These are phyloP conservation scores for Operophtera brumata DNA, from an alignment of 2,888 invertebrate genomes.

Conservation along the genomic window DNA sequence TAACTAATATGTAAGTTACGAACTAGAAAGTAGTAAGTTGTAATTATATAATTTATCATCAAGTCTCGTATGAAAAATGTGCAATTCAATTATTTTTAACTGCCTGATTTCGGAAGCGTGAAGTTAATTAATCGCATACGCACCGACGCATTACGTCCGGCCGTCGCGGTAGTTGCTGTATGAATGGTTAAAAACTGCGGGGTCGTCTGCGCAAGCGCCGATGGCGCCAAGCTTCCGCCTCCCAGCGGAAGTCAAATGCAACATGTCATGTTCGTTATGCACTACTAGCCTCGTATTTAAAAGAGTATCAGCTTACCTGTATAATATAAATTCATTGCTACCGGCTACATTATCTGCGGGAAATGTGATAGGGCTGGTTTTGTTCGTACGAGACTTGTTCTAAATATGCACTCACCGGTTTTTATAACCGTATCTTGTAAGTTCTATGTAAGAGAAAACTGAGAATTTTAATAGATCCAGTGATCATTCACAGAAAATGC, in stretches of 20 bases:
- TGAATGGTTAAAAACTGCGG: constrained; percentile 57
- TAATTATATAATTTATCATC: constrained; percentile 9
- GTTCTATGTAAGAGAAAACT: background rate
- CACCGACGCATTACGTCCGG: constrained; percentile 59
- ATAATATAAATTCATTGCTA: constrained; percentile 48
- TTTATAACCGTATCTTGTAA: constrained; percentile 16
- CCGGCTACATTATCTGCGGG: constrained; percentile 38
- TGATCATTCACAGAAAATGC: too few species aligned
- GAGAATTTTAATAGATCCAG: background rate
- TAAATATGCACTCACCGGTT: constrained; percentile 28
- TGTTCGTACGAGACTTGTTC: constrained; percentile 28
- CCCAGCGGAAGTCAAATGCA: constrained; percentile 69
- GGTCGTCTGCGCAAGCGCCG: constrained; percentile 57
- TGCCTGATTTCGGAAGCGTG: constrained; percentile 33
- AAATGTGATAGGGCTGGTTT: constrained; percentile 33
- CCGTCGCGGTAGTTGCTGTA: constrained; percentile 49
- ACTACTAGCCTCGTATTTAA: constrained; percentile 58
- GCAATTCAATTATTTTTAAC: constrained; percentile 33
- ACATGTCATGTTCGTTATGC: constrained; percentile 66
- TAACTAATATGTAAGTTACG: background rate
- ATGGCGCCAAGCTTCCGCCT: constrained; percentile 69
- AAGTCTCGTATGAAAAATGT: constrained; percentile 24
- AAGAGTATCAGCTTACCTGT: constrained; percentile 53
- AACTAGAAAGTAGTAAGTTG: too few species aligned
- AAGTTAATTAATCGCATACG: constrained; percentile 46